These are phyloP conservation scores for Drosophila ercepeae DNA, from an alignment of 1,140 invertebrate genomes.

Conservation along the genomic window DNA sequence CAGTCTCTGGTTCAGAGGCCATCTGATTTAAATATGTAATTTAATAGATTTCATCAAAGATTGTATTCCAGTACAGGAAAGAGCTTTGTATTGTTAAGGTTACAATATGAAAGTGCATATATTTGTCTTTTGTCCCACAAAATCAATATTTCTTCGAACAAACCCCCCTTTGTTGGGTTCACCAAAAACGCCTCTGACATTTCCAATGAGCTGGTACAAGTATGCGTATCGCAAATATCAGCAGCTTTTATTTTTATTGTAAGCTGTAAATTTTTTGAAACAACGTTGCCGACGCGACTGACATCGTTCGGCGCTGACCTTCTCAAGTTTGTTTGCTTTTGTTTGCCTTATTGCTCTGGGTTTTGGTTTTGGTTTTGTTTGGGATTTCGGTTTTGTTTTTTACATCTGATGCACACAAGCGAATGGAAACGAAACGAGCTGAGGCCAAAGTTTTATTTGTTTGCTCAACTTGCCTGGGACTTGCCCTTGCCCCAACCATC, in stretches of 20 bases:
- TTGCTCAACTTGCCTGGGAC: constrained; percentile 58
- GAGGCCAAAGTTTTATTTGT: constrained; percentile 71
- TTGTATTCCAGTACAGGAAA: no score
- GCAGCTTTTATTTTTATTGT: constrained; percentile 62
- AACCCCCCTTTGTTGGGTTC: constrained; percentile 1
- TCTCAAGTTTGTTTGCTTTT: constrained; percentile 68
- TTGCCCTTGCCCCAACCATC: constrained; percentile 21
- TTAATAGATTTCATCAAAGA: no score
- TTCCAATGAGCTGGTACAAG: constrained; percentile 12
- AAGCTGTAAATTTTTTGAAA: constrained; percentile 59
- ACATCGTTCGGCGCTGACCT: constrained; percentile 63
- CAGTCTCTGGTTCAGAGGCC: neutral
- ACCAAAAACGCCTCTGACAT: constrained; percentile 42
- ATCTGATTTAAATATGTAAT: no score
- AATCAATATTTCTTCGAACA: neutral
- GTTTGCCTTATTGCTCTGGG: constrained; percentile 8
- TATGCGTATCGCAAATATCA: constrained; percentile 14
- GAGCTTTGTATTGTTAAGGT: no score
- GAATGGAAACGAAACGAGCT: constrained; percentile 34
- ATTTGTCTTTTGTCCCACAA: no score
- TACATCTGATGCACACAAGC: constrained; percentile 5
- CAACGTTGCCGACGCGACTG: constrained; percentile 44
- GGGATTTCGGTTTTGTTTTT: constrained; percentile 11
- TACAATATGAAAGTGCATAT: no score
- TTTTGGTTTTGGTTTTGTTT: constrained; percentile 13